Evolutionary conservation across 2,888 invertebrate species (phyloP), one percentile per base, ranked within the genome.

Genomic region (Nomada ferruginata): DNA sequence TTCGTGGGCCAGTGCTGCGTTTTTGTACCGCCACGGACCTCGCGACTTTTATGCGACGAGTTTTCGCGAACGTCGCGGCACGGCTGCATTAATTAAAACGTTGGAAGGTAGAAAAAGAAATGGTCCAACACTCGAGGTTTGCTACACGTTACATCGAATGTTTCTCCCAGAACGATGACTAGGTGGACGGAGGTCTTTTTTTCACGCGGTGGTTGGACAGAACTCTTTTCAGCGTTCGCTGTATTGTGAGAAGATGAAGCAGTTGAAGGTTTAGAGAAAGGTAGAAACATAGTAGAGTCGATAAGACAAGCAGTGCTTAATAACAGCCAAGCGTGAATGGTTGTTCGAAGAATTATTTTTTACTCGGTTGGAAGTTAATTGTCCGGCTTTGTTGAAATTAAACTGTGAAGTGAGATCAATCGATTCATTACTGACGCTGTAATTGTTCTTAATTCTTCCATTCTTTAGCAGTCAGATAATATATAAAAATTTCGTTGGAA

Each of bases 31-130:
- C 60, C 2, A 7, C 9, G 18, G 20, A 10, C 20, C 61, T 4
- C 42, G 7, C 20, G 52, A 52, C 52, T 18, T 55, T 66, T 53
- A 36, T 15, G 36, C 52, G 11, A 5, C 55, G 42, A 55, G 42
- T 44, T 68, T 44, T 44, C n/a, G 68, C 57, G 68, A 55, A 55
- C 23, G 66, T 42, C 20, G 42, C 18, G 42, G 7, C 44, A 11
- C 44, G 47, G 9, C 26, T 23, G 52, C 60, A 61, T 63, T 63
- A 71, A 71, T 53, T 71, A 53, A 71, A 71, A 71, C 7, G 61
- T 63, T 20, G 52, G n/a, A 36, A 23, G 13, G 13, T 1, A 36
- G 23, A 13, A 36, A 53, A 18, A 26, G 13, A 20, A 52, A 20
- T 2, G 36, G 42, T 13, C 13, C n/a, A 11, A 29, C n/a, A 23